phyloP scores from a whole-genome alignment of 2,888 invertebrate species.

The Thereva nobilitata region DNA sequence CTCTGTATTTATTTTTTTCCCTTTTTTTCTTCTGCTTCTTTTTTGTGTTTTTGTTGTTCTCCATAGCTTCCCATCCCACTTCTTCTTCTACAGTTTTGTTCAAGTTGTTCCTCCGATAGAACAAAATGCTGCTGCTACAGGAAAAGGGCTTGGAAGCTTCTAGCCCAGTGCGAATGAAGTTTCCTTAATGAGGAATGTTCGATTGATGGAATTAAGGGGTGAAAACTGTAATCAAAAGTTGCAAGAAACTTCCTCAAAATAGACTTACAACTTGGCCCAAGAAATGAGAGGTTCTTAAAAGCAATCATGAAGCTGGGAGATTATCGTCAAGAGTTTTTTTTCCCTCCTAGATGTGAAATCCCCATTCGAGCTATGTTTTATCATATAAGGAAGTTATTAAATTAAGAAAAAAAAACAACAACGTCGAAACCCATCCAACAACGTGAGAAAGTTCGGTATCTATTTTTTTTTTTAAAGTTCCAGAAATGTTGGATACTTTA shows the following conservation, averaged over 20 bases:
- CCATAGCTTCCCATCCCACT: not conserved
- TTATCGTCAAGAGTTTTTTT: not conserved
- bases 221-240: conserved; percentile 32
- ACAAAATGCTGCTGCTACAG: conserved; percentile 4
- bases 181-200: conserved; percentile 35
- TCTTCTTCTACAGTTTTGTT: conserved; percentile 7
- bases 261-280: conserved; percentile 17
- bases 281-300: conserved; percentile 27
- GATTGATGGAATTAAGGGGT: conserved; percentile 32
- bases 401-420: too few species aligned
- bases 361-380: too few species aligned
- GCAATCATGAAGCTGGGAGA: conserved; percentile 13
- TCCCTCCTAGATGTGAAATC: too few species aligned
- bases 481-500: too few species aligned
- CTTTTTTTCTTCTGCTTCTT: conserved; percentile 13
- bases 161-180: conserved; percentile 14
- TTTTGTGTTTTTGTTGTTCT: conserved; percentile 6
- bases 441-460: too few species aligned
- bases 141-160: conserved; percentile 15
- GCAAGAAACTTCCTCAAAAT: conserved; percentile 20
- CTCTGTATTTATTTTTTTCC: conserved; percentile 10
- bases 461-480: too few species aligned
- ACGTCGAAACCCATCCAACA: too few species aligned
- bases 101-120: conserved; percentile 2
- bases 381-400: too few species aligned